Evolutionary conservation across 2,113 vertebrate species (phyloP), one percentile per base, ranked within the genome.

Genomic region (Acrocephalus kingi): DNA sequence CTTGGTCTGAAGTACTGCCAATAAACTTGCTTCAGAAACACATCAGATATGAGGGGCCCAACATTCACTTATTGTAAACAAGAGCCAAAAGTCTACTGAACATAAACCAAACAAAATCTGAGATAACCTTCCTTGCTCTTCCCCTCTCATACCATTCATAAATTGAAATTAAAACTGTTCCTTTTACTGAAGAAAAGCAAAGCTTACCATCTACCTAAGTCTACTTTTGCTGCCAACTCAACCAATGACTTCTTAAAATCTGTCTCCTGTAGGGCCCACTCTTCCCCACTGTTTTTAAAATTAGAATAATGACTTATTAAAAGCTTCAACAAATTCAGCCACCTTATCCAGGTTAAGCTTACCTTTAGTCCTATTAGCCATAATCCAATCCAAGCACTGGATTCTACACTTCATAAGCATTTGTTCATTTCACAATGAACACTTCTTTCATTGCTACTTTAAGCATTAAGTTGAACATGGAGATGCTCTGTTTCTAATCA

Each of bases 301-400:
- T 87, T 90, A 87, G n/a, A 91, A 98, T 97, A 98, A 96, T 97
- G 97, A 95, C 90, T 96, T 84, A 86, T 64, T 90, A 96, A 96
- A 96, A 96, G 90, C 89, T 96, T 96, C 69, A 89, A 62, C 58
- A 83, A 90, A 92, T 67, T 55, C 91, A 93, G 87, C 91, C 89
- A 64, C 13, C 56, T 90, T 75, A 48, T 69, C 84, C 17, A 22
- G 28, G 90, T 91, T 84, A 92, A 94, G 79, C 94, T 97, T 80
- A 97, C 91, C 95, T 97, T 90, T 73, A 93, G 61, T 91, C 91
- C 94, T 90, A 87, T 77, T 75, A 91, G 96, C 95, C 92, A 94
- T 39, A 96, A 97, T 92, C 91, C 91, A 91, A 93, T 72, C 66
- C 94, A 58, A 89, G 78, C 71, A 89, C 63, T 91, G 83, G 81